Evolutionary conservation across 2,113 vertebrate genomes (phyloP).

Genomic region (Lampris megalopsis): DNA sequence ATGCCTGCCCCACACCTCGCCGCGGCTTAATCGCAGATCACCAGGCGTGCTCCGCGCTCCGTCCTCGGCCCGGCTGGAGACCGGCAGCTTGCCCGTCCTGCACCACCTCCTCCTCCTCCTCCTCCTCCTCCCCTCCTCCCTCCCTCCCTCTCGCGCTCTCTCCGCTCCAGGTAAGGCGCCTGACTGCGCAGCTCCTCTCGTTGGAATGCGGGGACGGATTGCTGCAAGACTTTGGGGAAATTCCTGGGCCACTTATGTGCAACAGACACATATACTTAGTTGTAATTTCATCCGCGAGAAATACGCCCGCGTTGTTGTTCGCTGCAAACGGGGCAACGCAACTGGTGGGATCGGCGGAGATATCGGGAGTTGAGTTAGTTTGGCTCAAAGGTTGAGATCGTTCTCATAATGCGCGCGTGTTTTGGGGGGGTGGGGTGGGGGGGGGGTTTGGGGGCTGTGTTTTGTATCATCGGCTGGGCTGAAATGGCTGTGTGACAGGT

Average conservation of each 20-base stretch:
- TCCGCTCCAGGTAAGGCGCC: constrained; percentile 76
- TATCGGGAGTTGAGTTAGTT: no score
- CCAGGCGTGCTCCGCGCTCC: constrained; percentile 37
- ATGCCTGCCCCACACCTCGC: constrained; percentile 56
- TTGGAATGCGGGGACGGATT: constrained; percentile 78
- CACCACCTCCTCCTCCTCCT: not conserved
- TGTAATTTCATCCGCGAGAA: constrained; percentile 29
- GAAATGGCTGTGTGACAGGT: no score
- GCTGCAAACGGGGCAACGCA: not conserved
- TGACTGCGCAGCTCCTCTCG: constrained; percentile 46
- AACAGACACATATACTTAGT: constrained; percentile 58
- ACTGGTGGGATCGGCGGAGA: no score
- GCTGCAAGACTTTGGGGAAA: constrained; percentile 76
- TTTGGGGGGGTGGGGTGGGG: no score
- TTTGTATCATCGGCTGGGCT: no score
- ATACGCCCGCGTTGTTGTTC: not conserved
- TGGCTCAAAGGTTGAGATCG: no score
- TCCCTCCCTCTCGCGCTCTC: not conserved
- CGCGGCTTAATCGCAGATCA: constrained; percentile 55
- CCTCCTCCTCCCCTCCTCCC: not conserved
- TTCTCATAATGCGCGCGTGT: no score
- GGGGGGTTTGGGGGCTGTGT: no score
- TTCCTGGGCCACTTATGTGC: constrained; percentile 71
- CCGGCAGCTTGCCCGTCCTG: no score
- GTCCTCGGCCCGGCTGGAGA: not conserved